Evolutionary conservation across 2,888 invertebrate species (phyloP).

Genomic region (Spilarctia lutea): DNA sequence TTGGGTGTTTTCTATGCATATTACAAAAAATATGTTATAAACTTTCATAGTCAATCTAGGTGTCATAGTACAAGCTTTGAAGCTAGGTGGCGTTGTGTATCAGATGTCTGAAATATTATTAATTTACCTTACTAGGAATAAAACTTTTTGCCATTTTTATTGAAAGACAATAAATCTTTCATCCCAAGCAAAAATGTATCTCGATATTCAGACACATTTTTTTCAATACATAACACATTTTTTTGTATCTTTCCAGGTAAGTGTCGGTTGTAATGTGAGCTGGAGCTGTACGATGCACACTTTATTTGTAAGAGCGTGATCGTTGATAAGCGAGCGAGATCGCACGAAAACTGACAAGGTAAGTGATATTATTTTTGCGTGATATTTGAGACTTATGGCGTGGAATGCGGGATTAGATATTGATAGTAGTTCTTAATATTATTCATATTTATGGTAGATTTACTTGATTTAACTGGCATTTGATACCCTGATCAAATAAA

Average conservation of each 20-base stretch:
- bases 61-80: too few species aligned
- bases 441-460: not conserved
- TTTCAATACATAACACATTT: slow-evolving; percentile 62
- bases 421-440: slow-evolving; percentile 4
- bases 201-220: slow-evolving; percentile 48
- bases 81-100: too few species aligned
- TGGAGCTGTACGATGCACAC: slow-evolving; percentile 21
- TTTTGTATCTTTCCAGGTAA: slow-evolving; percentile 82
- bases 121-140: too few species aligned
- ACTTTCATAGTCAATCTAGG: too few species aligned
- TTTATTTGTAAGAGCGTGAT: slow-evolving; percentile 29
- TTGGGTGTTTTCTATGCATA: too few species aligned
- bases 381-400: slow-evolving; percentile 17
- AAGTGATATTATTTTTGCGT: slow-evolving; percentile 50
- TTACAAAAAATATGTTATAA: too few species aligned
- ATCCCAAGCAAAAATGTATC: slow-evolving; percentile 21
- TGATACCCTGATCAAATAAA: not conserved
- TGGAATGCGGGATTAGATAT: slow-evolving; percentile 8
- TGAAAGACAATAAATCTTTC: not conserved
- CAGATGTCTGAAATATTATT: too few species aligned
- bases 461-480: not conserved
- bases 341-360: slow-evolving; percentile 41
- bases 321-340: slow-evolving; percentile 38
- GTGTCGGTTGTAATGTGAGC: slow-evolving; percentile 72
- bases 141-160: not conserved